Conservation (phyloP, 2,113 vertebrate genomes). For the Seriola dumerili region DNA sequence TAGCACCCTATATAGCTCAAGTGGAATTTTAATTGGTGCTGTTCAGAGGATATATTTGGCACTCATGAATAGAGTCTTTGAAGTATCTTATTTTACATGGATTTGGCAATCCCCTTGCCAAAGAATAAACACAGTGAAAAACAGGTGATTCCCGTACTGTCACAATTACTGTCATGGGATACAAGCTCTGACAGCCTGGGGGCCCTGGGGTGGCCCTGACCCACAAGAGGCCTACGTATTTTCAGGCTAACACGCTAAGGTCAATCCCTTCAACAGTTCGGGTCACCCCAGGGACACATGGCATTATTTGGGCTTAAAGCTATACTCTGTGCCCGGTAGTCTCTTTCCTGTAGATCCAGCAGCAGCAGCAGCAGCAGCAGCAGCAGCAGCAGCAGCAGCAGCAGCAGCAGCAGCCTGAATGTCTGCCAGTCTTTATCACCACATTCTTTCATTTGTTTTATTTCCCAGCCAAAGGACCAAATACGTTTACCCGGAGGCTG, state of each 20-base stretch:
- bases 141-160: neutral
- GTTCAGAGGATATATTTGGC: neutral
- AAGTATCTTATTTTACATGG: neutral
- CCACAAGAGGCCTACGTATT: constrained; percentile 21
- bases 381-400: too few relatives aligned
- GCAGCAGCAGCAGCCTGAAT: constrained; percentile 15
- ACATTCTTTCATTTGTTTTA: constrained; percentile 20
- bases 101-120: neutral
- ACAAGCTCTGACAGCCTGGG: neutral
- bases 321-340: neutral
- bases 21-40: constrained; percentile 68
- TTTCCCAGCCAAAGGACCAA: constrained; percentile 10
- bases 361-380: constrained; percentile 29
- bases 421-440: constrained; percentile 24
- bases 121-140: neutral
- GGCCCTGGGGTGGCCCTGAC: constrained; percentile 17
- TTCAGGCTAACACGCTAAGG: constrained; percentile 48
- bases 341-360: constrained; percentile 11
- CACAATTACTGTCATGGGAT: constrained; percentile 6
- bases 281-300: constrained; percentile 51
- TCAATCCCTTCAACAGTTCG: constrained; percentile 48
- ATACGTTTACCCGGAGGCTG: constrained; percentile 35
- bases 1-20: constrained; percentile 10
- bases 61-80: neutral
- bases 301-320: constrained; percentile 30